These are phyloP conservation scores for Labrus mixtus DNA, from an alignment of 2,113 vertebrate species.

Conservation along the genomic window DNA sequence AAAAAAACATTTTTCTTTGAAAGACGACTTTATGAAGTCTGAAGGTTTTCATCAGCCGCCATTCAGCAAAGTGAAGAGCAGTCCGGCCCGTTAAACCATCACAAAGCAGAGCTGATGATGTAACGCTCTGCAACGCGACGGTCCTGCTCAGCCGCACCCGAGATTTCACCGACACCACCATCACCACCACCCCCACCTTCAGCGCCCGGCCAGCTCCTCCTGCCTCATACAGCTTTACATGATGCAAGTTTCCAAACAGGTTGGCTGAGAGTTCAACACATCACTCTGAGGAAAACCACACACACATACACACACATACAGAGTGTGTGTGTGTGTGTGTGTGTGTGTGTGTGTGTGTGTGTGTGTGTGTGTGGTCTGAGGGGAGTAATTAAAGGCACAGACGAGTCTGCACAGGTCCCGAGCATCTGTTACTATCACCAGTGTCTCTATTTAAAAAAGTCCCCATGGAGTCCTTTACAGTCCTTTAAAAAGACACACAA, in stretches of 20 bases:
- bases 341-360: background rate
- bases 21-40: no score
- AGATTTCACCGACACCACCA: constrained; percentile 1
- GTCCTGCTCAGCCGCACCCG: constrained; percentile 4
- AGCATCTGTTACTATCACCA: constrained; percentile 48
- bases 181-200: background rate
- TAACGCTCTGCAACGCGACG: constrained; percentile 31
- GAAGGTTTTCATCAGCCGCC: constrained; percentile 26
- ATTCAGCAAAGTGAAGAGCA: background rate
- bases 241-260: constrained; percentile 38
- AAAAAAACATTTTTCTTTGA: background rate
- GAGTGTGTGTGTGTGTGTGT: background rate
- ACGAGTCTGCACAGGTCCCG: constrained; percentile 47
- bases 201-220: background rate
- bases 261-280: constrained; percentile 7
- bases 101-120: constrained; percentile 59
- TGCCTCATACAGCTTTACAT: constrained; percentile 10
- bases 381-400: constrained; percentile 25
- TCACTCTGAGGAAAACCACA: no score
- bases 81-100: background rate
- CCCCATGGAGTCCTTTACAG: background rate
- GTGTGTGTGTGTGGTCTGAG: no score
- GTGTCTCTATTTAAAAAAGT: constrained; percentile 3
- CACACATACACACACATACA: constrained; percentile 7
- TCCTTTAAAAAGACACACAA: background rate